Base-by-base conservation (phyloP, 2,797 vertebrate genomes). In the Hyperoplus immaculatus region DNA sequence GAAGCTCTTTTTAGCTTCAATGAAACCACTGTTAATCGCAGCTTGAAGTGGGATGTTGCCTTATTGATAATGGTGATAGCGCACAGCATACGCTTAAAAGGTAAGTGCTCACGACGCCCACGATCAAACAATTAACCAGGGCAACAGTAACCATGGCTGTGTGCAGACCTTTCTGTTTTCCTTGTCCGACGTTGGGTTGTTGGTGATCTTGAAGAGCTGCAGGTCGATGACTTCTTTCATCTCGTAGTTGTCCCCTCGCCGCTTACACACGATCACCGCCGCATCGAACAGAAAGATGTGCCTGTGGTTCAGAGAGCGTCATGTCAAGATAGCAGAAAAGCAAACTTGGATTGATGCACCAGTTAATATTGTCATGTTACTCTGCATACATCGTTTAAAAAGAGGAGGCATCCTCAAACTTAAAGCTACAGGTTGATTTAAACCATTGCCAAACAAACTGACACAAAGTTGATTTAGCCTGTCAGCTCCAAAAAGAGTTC, bases 161-260 rank as follows among this genome's bases (percentile, higher is more conserved):
- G 36, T 12, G 6, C 84, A 49, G 57, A 99, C 98, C 98, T 99
- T 99, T 87, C 97, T 96, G 85, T 96, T 99, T 89, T 99, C 98
- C 88, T 97, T 98, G 88, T 99, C 97, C 0, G 97, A 98, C 11
- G 97, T 97, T 45, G 97, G 97, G 79, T 99, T 99, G 93, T 98
- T 97, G 60, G 97, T 97, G 91, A 99, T 97, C 93, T 98, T 99
- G 90, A 98, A 99, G 85, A 96, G 96, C 83, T 98, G 96, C 81
- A 99, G 95, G 94, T 99, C 98, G 72, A 99, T 97, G 80, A 98
- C 95, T 81, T 99, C 98, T 75, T 98, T 99, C 97, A 99, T 98
- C 90, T 99, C 98, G 5, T 99, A 99, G 94, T 96, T 97, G 90
- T 99, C 98, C 21, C 98, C 98, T 82, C 97, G 95, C 7, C 97